Percentiles rank a stretch among this genome's conserved stretches.
Evolutionary conservation across 2,888 invertebrate genomes (phyloP).

Genomic region (Eudasyphora cyanicolor): DNA sequence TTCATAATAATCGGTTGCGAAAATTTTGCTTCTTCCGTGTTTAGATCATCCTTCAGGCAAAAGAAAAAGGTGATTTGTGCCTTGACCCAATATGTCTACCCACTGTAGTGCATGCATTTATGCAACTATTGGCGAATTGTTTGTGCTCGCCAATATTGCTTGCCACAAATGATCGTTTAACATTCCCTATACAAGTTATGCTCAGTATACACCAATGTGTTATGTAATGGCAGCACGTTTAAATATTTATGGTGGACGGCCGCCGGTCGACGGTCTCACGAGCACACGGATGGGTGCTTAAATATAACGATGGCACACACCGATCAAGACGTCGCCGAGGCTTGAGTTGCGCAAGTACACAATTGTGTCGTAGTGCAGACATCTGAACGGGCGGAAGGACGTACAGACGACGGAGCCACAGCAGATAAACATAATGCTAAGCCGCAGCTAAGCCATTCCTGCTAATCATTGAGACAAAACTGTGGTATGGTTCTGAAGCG

Average conservation of each 20-base stretch:
- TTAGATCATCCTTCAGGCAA: too few relatives aligned
- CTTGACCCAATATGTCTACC: too few relatives aligned
- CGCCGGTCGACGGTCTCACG: constrained; percentile 32
- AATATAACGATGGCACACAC: constrained; percentile 13
- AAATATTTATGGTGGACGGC: constrained; percentile 34
- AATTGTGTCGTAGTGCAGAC: constrained; percentile 44
- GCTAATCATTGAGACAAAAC: constrained; percentile 63
- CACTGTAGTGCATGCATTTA: too few relatives aligned
- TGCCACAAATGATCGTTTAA: too few relatives aligned
- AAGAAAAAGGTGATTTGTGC: too few relatives aligned
- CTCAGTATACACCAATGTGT: constrained; percentile 5
- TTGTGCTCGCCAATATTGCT: too few relatives aligned
- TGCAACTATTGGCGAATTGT: too few relatives aligned
- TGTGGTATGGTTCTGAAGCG: constrained; percentile 47
- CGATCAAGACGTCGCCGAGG: constrained; percentile 45
- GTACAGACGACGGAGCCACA: constrained; percentile 13
- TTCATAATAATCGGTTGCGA: too few relatives aligned
- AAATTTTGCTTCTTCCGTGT: too few relatives aligned
- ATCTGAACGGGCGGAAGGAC: constrained; percentile 6
- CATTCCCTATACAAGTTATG: not conserved
- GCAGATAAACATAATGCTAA: constrained; percentile 22
- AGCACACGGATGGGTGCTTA: constrained; percentile 20
- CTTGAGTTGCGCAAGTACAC: constrained; percentile 53
- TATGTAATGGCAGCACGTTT: constrained; percentile 61
- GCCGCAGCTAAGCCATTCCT: constrained; percentile 58